Conservation (phyloP, 2,888 invertebrate genomes). For the Autographa gamma region DNA sequence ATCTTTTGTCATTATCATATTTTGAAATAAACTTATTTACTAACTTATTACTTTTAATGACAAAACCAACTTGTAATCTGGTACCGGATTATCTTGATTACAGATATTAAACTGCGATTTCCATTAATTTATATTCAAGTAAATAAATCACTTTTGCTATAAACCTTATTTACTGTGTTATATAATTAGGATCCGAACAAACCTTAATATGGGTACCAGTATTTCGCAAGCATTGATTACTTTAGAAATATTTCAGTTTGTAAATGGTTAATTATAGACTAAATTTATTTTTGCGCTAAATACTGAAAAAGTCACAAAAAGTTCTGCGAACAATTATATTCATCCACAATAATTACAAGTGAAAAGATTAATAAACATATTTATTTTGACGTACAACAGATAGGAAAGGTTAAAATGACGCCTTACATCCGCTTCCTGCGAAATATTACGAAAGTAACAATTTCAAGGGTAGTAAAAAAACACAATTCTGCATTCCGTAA, state of each 20-base stretch:
- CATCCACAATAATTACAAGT: conserved; percentile 17
- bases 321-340: not conserved
- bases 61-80: conserved; percentile 14
- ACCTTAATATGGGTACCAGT: not conserved
- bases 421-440: conserved; percentile 64
- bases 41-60: conserved; percentile 38
- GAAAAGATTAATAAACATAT: conserved; percentile 53
- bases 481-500: conserved; percentile 64
- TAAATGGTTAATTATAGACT: too few species aligned
- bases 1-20: not conserved
- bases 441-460: conserved; percentile 71
- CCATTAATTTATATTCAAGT: conserved; percentile 10
- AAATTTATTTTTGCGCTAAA: too few species aligned
- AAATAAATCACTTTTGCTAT: not conserved
- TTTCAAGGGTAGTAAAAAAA: conserved; percentile 72
- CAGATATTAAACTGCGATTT: conserved; percentile 35
- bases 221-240: too few species aligned
- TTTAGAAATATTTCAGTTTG: too few species aligned
- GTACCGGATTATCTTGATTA: conserved; percentile 34
- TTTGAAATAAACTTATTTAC: conserved; percentile 11
- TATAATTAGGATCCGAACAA: not conserved
- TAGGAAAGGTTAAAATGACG: conserved; percentile 55
- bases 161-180: not conserved
- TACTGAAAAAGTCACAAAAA: not conserved
- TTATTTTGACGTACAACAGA: conserved; percentile 42